Evolutionary conservation across 2,113 vertebrate species (phyloP).

Genomic region (Echinops telfairi): DNA sequence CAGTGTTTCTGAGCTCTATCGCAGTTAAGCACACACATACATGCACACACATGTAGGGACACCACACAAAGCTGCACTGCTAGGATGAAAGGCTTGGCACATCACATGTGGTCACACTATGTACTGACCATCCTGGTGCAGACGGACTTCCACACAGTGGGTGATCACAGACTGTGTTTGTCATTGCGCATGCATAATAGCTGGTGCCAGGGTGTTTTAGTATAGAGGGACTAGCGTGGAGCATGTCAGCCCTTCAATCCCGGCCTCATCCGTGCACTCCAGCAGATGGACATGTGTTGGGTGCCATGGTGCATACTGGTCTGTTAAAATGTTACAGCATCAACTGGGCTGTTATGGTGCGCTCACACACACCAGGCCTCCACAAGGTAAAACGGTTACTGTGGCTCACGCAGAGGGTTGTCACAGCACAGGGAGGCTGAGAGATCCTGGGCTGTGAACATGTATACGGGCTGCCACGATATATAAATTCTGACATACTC

Average conservation of each 20-base stretch:
- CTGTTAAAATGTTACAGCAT: not conserved
- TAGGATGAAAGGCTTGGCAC: not conserved
- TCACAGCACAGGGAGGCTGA: not conserved
- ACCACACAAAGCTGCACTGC: too few relatives aligned
- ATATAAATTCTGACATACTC: not conserved
- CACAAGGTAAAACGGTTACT: not conserved
- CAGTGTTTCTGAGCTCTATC: constrained; percentile 47
- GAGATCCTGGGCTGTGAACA: not conserved
- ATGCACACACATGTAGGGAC: too few relatives aligned
- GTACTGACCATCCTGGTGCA: not conserved
- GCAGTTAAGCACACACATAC: not conserved
- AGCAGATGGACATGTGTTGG: not conserved
- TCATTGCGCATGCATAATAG: not conserved
- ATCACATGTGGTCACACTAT: not conserved
- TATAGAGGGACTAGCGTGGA: not conserved
- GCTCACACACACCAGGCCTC: not conserved
- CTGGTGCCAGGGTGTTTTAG: not conserved
- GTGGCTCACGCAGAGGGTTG: not conserved
- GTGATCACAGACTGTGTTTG: not conserved
- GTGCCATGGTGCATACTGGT: not conserved
- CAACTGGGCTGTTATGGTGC: not conserved
- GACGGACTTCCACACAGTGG: not conserved
- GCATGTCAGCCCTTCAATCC: not conserved
- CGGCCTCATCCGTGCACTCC: not conserved
- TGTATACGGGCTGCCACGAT: not conserved